Evolutionary conservation across 2,888 invertebrate genomes (phyloP).

Genomic region (Acleris sparsana): DNA sequence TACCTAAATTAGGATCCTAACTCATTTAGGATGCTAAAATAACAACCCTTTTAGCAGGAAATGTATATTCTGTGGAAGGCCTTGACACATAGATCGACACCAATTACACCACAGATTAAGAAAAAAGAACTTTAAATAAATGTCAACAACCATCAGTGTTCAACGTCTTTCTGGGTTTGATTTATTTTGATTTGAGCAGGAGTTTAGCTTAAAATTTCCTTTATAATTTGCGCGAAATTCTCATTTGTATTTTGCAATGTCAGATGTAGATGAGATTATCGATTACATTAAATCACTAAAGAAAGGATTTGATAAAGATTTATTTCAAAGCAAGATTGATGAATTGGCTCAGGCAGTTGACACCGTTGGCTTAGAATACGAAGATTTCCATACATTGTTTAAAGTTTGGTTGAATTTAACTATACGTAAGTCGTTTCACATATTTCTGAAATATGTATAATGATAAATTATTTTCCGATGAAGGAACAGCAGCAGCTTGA

Average conservation of each 20-base stretch:
- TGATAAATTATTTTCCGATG: too few relatives aligned
- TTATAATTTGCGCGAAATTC: not conserved
- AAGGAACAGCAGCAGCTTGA: too few relatives aligned
- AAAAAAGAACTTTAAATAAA: not conserved
- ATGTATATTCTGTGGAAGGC: constrained; percentile 5
- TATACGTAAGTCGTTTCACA: constrained; percentile 72
- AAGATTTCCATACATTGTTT: constrained; percentile 72
- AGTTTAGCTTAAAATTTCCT: not conserved
- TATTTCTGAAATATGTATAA: not conserved
- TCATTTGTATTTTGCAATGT: constrained; percentile 49
- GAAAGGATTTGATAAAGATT: constrained; percentile 74
- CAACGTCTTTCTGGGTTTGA: constrained; percentile 27
- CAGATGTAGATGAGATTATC: constrained; percentile 72
- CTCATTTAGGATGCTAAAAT: too few relatives aligned
- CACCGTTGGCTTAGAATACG: constrained; percentile 60
- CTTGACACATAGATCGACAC: too few relatives aligned
- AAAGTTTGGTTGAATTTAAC: constrained; percentile 77
- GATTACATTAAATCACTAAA: constrained; percentile 70
- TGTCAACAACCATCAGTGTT: constrained; percentile 10
- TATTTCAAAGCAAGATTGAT: constrained; percentile 70
- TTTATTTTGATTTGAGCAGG: constrained; percentile 16
- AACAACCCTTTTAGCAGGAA: too few relatives aligned
- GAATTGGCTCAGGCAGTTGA: constrained; percentile 66
- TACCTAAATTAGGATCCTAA: too few relatives aligned
- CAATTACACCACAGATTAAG: too few relatives aligned